A percentile compares a stretch with the other conserved stretches of the same genome.
Conservation (phyloP, 2,888 invertebrate genomes). For the Lochmaea capreae region DNA sequence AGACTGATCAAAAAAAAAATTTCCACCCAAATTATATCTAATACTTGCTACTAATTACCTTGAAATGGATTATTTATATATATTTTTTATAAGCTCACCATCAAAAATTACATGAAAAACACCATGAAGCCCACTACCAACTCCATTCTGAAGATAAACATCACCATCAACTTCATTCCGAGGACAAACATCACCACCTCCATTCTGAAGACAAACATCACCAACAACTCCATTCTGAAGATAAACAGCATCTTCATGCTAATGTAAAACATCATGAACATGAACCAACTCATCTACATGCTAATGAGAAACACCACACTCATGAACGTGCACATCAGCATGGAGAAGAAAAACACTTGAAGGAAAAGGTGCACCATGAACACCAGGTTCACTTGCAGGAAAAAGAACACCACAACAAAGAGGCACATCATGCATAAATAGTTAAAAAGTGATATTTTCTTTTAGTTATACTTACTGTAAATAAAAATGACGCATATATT, state of each 20-base stretch:
- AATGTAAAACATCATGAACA: conserved; percentile 12
- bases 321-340: neutral
- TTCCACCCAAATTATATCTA: too few species aligned
- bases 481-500: neutral
- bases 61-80: neutral
- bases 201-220: conserved; percentile 8
- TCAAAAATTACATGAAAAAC: conserved; percentile 9
- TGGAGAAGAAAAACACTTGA: neutral
- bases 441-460: neutral
- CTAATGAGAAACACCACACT: conserved; percentile 11
- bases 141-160: conserved; percentile 16
- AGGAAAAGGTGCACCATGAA: conserved; percentile 1
- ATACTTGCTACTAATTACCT: too few species aligned
- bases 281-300: conserved; percentile 5
- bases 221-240: conserved; percentile 1
- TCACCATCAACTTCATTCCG: conserved; percentile 12
- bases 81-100: neutral
- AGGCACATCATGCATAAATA: neutral
- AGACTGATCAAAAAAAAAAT: too few species aligned
- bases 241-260: conserved; percentile 14
- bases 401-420: neutral
- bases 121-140: conserved; percentile 15
- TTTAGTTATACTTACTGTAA: neutral
- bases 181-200: conserved; percentile 1
- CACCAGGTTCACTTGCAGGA: neutral